Percentiles rank a stretch among this genome's conserved stretches.
Conservation (phyloP, 1,140 invertebrate species). For the Aphelenchoides fujianensis region DNA sequence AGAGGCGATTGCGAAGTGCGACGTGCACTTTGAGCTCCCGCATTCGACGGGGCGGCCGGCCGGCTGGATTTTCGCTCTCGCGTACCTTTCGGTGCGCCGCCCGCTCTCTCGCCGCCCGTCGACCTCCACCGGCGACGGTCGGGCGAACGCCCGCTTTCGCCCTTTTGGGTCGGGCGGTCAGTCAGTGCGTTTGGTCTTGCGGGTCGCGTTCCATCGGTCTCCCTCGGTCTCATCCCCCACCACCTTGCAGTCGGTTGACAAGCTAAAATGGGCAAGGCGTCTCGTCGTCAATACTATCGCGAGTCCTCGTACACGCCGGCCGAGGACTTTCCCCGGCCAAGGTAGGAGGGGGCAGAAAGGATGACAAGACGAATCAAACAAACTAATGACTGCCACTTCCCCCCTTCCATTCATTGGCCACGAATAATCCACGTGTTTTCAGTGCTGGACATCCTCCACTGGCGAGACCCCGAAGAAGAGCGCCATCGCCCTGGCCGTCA, state of each 20-base stretch:
- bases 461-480: slow-evolving; percentile 55
- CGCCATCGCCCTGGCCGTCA: slow-evolving; percentile 38
- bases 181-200: slow-evolving; percentile 16
- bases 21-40: no score
- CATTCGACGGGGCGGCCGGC: no score
- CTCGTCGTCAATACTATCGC: slow-evolving; percentile 29
- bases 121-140: neutral
- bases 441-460: slow-evolving; percentile 83
- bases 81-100: neutral
- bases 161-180: neutral
- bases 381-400: slow-evolving; percentile 8
- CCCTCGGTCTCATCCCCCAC: neutral
- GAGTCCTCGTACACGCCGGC: slow-evolving; percentile 46
- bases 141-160: neutral
- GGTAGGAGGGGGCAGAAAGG: slow-evolving; percentile 25
- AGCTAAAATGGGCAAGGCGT: slow-evolving; percentile 37
- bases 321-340: slow-evolving; percentile 51
- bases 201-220: slow-evolving; percentile 20
- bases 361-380: slow-evolving; percentile 17
- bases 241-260: slow-evolving; percentile 6
- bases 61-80: no score
- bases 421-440: slow-evolving; percentile 64
- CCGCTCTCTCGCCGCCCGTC: no score
- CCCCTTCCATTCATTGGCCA: neutral
- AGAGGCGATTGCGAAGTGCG: no score